phyloP scores from a whole-genome alignment of 2,888 invertebrate species.

The Dilophus febrilis region DNA sequence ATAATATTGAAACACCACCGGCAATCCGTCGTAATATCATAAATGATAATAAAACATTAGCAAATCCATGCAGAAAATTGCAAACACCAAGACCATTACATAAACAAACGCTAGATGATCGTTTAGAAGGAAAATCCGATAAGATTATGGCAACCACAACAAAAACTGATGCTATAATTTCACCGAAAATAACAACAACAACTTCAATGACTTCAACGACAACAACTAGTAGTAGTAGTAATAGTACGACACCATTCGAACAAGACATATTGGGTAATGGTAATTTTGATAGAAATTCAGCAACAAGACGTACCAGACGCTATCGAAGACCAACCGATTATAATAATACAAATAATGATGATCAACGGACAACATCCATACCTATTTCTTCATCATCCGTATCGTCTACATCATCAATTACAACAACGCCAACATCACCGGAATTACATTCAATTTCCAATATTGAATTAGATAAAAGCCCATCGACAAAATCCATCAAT shows the following conservation, averaged over 20 bases:
- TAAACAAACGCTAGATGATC: conserved; percentile 20
- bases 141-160: conserved; percentile 30
- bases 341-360: conserved; percentile 39
- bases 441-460: conserved; percentile 28
- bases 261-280: conserved; percentile 49
- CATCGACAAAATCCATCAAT: conserved; percentile 16
- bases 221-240: conserved; percentile 33
- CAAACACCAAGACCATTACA: conserved; percentile 16
- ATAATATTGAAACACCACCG: conserved; percentile 81
- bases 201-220: conserved; percentile 29
- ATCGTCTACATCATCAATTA: conserved; percentile 12
- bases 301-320: conserved; percentile 62
- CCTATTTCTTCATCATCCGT: conserved; percentile 16
- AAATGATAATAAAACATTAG: conserved; percentile 25
- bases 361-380: conserved; percentile 28
- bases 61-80: conserved; percentile 39
- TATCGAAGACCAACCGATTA: conserved; percentile 51
- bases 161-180: too few relatives aligned
- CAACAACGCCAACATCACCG: conserved; percentile 13
- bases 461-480: conserved; percentile 22
- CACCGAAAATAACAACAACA: too few relatives aligned
- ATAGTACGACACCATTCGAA: conserved; percentile 21
- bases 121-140: conserved; percentile 9
- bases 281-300: conserved; percentile 71
- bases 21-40: conserved; percentile 51